Conservation (phyloP, 2,888 invertebrate species). For the Salticus scenicus region DNA sequence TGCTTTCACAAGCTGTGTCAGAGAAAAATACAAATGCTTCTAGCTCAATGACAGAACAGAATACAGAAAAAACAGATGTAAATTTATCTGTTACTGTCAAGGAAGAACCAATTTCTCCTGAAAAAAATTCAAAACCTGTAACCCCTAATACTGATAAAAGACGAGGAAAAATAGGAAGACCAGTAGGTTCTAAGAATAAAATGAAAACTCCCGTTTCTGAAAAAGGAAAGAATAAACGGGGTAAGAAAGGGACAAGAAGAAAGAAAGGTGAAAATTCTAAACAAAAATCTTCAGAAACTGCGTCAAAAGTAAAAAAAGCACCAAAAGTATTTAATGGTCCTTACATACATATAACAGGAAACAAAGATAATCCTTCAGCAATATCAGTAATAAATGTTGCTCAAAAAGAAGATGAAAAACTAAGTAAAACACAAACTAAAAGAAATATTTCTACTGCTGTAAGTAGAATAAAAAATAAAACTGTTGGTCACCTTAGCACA, state of each 20-base stretch:
- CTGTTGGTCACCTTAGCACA: conserved; percentile 64
- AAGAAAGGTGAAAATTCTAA: conserved; percentile 45
- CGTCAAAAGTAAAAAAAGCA: conserved; percentile 45
- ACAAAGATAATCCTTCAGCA: conserved; percentile 64
- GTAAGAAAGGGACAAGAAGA: conserved; percentile 40
- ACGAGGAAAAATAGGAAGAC: conserved; percentile 50
- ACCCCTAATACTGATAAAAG: conserved; percentile 29
- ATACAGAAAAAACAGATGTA: not conserved
- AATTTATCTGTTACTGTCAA: not conserved
- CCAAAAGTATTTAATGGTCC: conserved; percentile 63
- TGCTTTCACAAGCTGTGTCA: conserved; percentile 43
- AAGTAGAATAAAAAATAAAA: conserved; percentile 60
- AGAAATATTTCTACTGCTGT: conserved; percentile 23
- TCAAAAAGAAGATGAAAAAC: conserved; percentile 69
- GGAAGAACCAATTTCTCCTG: not conserved
- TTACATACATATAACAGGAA: conserved; percentile 63
- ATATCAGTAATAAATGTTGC: conserved; percentile 68
- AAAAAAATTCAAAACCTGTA: not conserved
- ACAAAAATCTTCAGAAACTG: conserved; percentile 22
- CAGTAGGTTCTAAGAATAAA: conserved; percentile 56
- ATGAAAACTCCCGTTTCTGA: not conserved
- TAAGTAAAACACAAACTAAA: conserved; percentile 49
- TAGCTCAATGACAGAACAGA: conserved; percentile 27
- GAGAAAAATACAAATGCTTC: conserved; percentile 37
- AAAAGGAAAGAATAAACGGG: conserved; percentile 41